phyloP scores from a whole-genome alignment of 2,888 invertebrate genomes.

The Plagodis pulveraria region DNA sequence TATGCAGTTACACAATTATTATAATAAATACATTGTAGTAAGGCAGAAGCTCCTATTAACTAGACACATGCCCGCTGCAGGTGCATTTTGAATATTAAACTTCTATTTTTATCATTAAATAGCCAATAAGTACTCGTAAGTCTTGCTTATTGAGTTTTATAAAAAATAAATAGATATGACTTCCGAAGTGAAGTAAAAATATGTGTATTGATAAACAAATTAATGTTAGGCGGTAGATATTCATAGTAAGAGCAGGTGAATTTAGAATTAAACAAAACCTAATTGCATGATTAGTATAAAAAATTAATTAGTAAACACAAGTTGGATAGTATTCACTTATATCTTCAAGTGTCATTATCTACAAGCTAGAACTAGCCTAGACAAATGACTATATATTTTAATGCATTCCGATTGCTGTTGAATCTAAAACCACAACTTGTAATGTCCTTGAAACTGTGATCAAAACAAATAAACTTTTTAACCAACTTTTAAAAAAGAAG shows the following conservation, averaged over 20 bases:
- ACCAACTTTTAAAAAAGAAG: too few species aligned
- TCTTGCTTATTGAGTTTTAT: background rate
- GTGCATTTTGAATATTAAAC: slow-evolving; percentile 25
- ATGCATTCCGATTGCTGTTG: too few species aligned
- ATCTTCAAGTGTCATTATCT: too few species aligned
- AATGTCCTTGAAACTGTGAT: too few species aligned
- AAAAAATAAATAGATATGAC: background rate
- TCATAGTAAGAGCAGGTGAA: slow-evolving; percentile 1
- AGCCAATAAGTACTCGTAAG: slow-evolving; percentile 4
- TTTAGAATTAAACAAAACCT: background rate
- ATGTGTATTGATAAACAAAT: too few species aligned
- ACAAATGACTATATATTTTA: too few species aligned
- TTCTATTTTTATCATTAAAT: slow-evolving; percentile 9
- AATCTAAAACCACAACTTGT: too few species aligned
- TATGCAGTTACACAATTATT: slow-evolving; percentile 23
- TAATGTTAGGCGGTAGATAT: slow-evolving; percentile 2
- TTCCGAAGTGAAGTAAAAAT: background rate
- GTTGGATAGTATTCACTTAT: too few species aligned
- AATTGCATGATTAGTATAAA: background rate
- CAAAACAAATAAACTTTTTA: too few species aligned
- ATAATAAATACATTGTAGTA: slow-evolving; percentile 22
- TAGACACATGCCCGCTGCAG: slow-evolving; percentile 36
- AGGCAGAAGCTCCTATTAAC: background rate
- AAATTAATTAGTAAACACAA: background rate
- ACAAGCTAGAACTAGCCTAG: too few species aligned